Percentiles rank a stretch among this genome's conserved stretches.
Evolutionary conservation across 2,888 invertebrate genomes (phyloP).

Genomic region (Tromatobia lineatoria): DNA sequence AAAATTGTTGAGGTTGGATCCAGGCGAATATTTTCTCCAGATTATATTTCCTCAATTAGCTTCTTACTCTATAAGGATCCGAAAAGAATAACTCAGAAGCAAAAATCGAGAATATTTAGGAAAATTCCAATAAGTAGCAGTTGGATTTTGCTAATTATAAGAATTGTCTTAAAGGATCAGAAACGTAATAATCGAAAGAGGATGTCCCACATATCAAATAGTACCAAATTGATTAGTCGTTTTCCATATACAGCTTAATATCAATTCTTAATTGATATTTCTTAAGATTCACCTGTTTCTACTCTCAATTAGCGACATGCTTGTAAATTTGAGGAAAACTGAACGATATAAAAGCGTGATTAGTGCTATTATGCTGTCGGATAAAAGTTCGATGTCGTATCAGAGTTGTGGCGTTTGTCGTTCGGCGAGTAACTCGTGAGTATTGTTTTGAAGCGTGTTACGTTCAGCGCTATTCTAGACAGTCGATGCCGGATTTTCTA

Average conservation of each 20-base stretch:
- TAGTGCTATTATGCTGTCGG: constrained; percentile 28
- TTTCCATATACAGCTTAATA: neutral
- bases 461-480: constrained; percentile 34
- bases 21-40: neutral
- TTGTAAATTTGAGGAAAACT: constrained; percentile 32
- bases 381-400: constrained; percentile 6
- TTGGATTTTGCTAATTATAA: too few relatives aligned
- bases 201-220: too few relatives aligned
- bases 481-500: constrained; percentile 60
- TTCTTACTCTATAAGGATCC: too few relatives aligned
- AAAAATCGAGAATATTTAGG: too few relatives aligned
- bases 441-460: constrained; percentile 65
- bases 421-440: constrained; percentile 33
- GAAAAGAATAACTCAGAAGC: too few relatives aligned
- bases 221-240: too few relatives aligned
- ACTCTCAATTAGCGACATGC: constrained; percentile 48
- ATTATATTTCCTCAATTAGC: neutral
- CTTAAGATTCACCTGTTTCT: neutral
- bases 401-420: constrained; percentile 6
- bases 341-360: constrained; percentile 14
- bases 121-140: too few relatives aligned
- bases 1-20: neutral
- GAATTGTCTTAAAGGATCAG: too few relatives aligned
- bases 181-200: too few relatives aligned
- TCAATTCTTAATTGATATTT: neutral